These are phyloP conservation scores for Zaprionus lineosus DNA, from an alignment of 2,888 invertebrate genomes.

Conservation along the genomic window DNA sequence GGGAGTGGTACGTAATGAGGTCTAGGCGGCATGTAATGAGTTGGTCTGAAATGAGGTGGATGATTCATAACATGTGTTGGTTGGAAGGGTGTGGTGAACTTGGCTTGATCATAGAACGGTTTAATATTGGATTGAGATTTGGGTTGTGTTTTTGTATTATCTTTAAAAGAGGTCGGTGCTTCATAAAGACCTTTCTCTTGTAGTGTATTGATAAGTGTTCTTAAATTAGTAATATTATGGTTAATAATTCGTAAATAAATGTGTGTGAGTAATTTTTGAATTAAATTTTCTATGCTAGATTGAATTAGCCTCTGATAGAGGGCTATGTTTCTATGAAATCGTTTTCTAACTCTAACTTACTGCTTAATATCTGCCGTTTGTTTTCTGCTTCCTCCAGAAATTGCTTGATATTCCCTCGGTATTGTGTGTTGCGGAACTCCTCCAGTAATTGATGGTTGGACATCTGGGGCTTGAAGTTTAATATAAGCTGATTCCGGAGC, in stretches of 20 bases:
- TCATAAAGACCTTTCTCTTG: conserved; percentile 3
- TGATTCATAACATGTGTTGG: too few species aligned
- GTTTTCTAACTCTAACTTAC: conserved; percentile 6
- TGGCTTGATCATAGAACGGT: neutral
- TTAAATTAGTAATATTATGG: neutral
- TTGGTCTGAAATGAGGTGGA: too few species aligned
- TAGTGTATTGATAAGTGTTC: neutral
- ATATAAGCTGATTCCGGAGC: neutral
- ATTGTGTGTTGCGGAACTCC: neutral
- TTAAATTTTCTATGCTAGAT: neutral
- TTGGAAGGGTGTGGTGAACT: neutral
- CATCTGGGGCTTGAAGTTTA: neutral
- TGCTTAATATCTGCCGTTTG: neutral
- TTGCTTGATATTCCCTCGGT: conserved; percentile 2
- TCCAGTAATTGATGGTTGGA: conserved; percentile 1
- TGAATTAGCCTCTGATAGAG: neutral
- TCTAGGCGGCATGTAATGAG: too few species aligned
- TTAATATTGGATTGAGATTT: neutral
- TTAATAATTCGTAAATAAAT: neutral
- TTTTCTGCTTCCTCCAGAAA: conserved; percentile 6
- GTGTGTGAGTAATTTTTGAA: neutral
- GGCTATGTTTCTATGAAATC: neutral
- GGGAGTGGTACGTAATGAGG: too few species aligned
- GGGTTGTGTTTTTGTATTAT: neutral
- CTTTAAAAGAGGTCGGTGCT: neutral